Percentiles rank a stretch among this genome's conserved stretches.
These are phyloP conservation scores for Tretioscincus oriximinensis DNA, from an alignment of 2,113 vertebrate species.

Conservation along the genomic window DNA sequence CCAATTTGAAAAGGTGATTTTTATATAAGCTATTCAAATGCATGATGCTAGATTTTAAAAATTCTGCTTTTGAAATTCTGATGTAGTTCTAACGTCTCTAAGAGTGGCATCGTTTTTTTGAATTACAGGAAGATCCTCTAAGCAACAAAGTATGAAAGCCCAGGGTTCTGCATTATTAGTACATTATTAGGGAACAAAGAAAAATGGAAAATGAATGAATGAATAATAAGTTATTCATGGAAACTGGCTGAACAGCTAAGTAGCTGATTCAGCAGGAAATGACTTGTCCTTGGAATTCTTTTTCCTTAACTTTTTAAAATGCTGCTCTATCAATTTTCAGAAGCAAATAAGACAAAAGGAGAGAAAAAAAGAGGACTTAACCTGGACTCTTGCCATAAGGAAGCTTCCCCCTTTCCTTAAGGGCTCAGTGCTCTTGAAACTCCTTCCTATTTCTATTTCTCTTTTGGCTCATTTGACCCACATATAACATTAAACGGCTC, in stretches of 20 bases:
- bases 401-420: constrained; percentile 39
- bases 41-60: not conserved
- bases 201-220: not conserved
- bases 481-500: constrained; percentile 71
- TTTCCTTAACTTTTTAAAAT: constrained; percentile 43
- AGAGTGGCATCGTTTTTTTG: constrained; percentile 8
- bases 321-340: constrained; percentile 49
- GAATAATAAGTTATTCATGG: not conserved
- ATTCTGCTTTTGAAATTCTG: not conserved
- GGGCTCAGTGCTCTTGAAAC: constrained; percentile 48
- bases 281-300: constrained; percentile 39
- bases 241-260: not conserved
- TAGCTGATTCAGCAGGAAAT: constrained; percentile 45
- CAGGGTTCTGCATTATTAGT: not conserved
- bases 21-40: not conserved
- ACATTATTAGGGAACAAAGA: not conserved
- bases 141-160: constrained; percentile 19
- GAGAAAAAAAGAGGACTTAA: constrained; percentile 14
- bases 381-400: constrained; percentile 29
- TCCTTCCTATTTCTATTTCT: constrained; percentile 17
- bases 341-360: constrained; percentile 37
- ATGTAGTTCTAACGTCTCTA: constrained; percentile 8
- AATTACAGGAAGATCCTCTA: constrained; percentile 21
- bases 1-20: constrained; percentile 4
- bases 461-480: constrained; percentile 73